Evolutionary conservation across 2,797 vertebrate genomes (phyloP).

Genomic region (Lagocephalus sceleratus): DNA sequence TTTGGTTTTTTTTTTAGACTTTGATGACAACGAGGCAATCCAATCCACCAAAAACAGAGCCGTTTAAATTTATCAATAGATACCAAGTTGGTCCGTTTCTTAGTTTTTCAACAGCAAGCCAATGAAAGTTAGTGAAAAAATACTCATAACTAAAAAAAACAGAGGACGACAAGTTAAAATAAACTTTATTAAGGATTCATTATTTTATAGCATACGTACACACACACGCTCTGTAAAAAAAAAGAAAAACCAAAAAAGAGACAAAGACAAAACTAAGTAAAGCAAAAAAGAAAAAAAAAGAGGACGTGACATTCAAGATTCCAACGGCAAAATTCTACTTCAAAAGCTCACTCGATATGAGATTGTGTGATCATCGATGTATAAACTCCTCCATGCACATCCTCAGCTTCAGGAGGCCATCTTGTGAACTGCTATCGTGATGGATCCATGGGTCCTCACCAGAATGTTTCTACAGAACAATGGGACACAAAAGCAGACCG

Average conservation of each 20-base stretch:
- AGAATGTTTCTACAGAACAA: conserved; percentile 84
- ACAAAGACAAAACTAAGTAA: neutral
- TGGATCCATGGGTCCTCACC: conserved; percentile 89
- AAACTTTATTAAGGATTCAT: conserved; percentile 51
- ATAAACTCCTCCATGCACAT: neutral
- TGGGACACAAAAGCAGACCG: conserved; percentile 8
- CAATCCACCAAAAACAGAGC: too few species aligned
- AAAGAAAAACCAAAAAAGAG: neutral
- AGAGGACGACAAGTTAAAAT: conserved; percentile 34
- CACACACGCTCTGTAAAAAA: neutral
- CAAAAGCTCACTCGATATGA: neutral
- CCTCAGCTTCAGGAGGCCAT: conserved; percentile 80
- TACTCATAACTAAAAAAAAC: too few species aligned
- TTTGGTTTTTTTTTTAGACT: too few species aligned
- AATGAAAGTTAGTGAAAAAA: too few species aligned
- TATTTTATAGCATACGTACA: too few species aligned
- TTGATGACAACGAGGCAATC: too few species aligned
- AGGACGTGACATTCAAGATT: too few species aligned
- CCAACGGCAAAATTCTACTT: neutral
- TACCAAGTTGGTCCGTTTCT: too few species aligned
- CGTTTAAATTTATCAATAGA: too few species aligned
- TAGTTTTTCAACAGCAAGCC: too few species aligned
- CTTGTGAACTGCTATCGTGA: conserved; percentile 94
- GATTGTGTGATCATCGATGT: neutral
- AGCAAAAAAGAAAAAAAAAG: too few species aligned